A percentile compares a stretch with the other conserved stretches of the same genome.
phyloP scores from a whole-genome alignment of 2,888 invertebrate genomes.

The Nomada ferruginata region DNA sequence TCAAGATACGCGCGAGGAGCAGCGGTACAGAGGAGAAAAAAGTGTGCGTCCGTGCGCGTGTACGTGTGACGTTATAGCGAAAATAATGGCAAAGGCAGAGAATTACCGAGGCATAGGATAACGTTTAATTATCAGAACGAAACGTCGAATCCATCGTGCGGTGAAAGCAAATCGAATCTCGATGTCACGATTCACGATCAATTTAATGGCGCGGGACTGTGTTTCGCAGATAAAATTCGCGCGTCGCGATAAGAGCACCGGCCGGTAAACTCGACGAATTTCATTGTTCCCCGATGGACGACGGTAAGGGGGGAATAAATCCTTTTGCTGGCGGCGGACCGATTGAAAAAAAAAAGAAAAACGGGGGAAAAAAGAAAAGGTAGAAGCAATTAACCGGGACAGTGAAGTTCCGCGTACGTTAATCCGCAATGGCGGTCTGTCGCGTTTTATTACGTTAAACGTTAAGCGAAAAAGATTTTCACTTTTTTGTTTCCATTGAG shows the following conservation, averaged over 20 bases:
- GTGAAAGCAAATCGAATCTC: constrained; percentile 48
- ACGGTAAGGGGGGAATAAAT: constrained; percentile 26
- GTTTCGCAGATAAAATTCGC: constrained; percentile 57
- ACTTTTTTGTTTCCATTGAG: not conserved
- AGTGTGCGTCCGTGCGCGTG: too few relatives aligned
- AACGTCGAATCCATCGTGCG: constrained; percentile 22
- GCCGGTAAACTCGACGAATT: constrained; percentile 57
- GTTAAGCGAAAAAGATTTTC: not conserved
- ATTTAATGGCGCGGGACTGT: constrained; percentile 43
- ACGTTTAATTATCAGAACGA: constrained; percentile 32
- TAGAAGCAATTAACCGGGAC: constrained; percentile 43
- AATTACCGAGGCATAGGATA: not conserved
- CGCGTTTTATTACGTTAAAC: constrained; percentile 10
- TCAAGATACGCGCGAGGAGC: too few relatives aligned
- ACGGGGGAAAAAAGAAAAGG: not conserved
- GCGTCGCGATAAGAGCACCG: constrained; percentile 54
- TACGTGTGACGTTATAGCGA: too few relatives aligned
- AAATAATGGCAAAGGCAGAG: constrained; percentile 4
- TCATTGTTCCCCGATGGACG: constrained; percentile 53
- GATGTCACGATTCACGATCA: constrained; percentile 46
- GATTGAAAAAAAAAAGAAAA: constrained; percentile 24
- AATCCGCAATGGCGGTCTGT: constrained; percentile 25
- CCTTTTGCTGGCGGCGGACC: constrained; percentile 24
- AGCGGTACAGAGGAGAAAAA: too few relatives aligned
- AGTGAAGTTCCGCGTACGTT: constrained; percentile 39